Base-by-base conservation (phyloP, 1,140 invertebrate species). In the Maniola jurtina region DNA sequence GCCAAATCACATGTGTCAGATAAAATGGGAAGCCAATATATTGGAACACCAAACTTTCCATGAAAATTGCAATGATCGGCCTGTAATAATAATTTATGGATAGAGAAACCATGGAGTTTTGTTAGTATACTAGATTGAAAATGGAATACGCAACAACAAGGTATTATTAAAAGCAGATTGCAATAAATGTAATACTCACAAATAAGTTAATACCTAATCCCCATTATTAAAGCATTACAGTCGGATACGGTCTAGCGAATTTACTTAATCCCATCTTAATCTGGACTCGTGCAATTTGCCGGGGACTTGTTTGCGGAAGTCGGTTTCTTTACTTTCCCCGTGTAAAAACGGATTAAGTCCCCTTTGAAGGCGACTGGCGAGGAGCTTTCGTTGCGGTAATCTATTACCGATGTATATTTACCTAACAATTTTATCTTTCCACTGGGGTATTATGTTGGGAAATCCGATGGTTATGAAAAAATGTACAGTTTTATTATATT, bases 211-310 rank as follows among this genome's bases (percentile, higher is more conserved):
- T 55, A 25, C 16, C 8, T 34, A 34, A 55, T 15, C 33, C 52
- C 16, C n/a, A 55, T 55, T 55, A 55, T 55, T 55, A 68, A 57
- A 61, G 56, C 61, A 60, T 63, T 68, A 68, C 48, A 56, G 48
- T 15, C 55, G 58, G 61, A 68, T 67, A 59, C 25, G 61, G 60
- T 61, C 65, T 57, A 67, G 36, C 16, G 56, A 80, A 76, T 82
- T 77, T 76, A 69, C 71, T 70, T 81, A 80, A 83, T 78, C 79
- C 76, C 38, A 63, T 77, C 79, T 80, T 81, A 81, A 83, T 83
- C 79, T 81, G 74, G 66, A 72, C 75, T 73, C 63, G 63, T 71
- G 71, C 66, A 68, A 68, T 81, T 75, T 80, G 64, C 68, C 64
- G 69, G 73, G 76, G 11, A 80, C 80, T 81, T 83, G 75, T 78